Conservation (phyloP, 2,888 invertebrate genomes). For the Nomada ruficornis region DNA sequence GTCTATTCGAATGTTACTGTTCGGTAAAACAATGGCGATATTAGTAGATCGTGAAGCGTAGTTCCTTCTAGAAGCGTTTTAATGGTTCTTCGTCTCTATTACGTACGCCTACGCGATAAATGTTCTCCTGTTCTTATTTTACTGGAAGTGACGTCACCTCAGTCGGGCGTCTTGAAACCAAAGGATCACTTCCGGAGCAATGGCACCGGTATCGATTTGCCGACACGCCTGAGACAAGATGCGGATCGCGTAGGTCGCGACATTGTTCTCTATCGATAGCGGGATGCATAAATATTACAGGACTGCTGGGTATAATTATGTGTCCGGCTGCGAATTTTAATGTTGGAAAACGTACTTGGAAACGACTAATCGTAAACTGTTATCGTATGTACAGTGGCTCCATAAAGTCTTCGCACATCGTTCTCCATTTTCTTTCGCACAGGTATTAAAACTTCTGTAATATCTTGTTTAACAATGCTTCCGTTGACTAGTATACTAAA, state of each 20-base stretch:
- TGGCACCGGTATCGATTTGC: constrained; percentile 68
- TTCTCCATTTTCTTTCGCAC: too few species aligned
- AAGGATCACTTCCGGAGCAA: constrained; percentile 66
- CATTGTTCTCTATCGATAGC: constrained; percentile 52
- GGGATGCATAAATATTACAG: neutral
- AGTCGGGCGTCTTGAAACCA: constrained; percentile 43
- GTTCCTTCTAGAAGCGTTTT: constrained; percentile 28
- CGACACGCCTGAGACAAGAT: constrained; percentile 53
- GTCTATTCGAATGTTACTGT: neutral
- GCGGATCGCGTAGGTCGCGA: constrained; percentile 51
- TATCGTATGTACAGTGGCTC: constrained; percentile 8
- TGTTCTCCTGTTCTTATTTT: constrained; percentile 29
- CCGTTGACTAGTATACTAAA: too few species aligned
- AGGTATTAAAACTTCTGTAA: too few species aligned
- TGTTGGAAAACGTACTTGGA: too few species aligned
- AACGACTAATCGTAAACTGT: neutral
- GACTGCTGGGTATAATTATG: neutral
- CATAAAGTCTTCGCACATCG: too few species aligned
- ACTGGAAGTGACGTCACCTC: constrained; percentile 58
- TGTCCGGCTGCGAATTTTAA: constrained; percentile 24
- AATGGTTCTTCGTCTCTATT: constrained; percentile 21
- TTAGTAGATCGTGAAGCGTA: constrained; percentile 26
- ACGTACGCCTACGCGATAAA: constrained; percentile 36
- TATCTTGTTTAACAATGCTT: too few species aligned
- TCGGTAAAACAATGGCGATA: constrained; percentile 2